These are phyloP conservation scores for Sebastes wilsoni DNA, from an alignment of 2,797 vertebrate genomes.

Conservation along the genomic window DNA sequence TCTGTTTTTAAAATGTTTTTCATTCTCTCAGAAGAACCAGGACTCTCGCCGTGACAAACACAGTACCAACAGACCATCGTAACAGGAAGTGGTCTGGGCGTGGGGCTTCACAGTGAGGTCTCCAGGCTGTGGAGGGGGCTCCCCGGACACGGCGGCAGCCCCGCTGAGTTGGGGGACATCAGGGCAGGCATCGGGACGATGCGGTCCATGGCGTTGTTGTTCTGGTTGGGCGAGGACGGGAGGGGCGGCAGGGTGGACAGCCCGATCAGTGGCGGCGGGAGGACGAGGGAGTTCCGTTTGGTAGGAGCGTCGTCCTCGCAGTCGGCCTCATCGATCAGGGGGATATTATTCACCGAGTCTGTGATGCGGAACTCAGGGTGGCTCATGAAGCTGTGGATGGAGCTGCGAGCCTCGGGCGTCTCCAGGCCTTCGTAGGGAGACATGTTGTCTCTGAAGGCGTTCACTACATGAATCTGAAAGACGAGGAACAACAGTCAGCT, in stretches of 20 bases:
- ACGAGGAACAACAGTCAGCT: neutral
- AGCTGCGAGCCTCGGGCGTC: constrained; percentile 96
- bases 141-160: constrained; percentile 90
- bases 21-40: constrained; percentile 8
- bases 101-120: constrained; percentile 89
- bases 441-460: constrained; percentile 93
- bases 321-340: constrained; percentile 94
- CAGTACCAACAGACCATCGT: neutral
- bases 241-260: constrained; percentile 54
- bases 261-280: constrained; percentile 40
- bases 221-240: constrained; percentile 88
- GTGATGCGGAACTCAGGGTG: constrained; percentile 97
- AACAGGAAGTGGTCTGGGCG: constrained; percentile 2
- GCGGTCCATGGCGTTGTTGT: constrained; percentile 92
- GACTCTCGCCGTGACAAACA: constrained; percentile 2
- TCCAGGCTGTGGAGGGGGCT: constrained; percentile 99
- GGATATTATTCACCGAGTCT: constrained; percentile 93
- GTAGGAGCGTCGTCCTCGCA: constrained; percentile 91
- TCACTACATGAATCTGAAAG: constrained; percentile 95
- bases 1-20: constrained; percentile 29
- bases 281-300: constrained; percentile 86
- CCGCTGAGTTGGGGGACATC: constrained; percentile 55
- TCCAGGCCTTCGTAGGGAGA: constrained; percentile 98
- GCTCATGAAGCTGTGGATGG: constrained; percentile 99
- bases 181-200: constrained; percentile 86